Percentiles rank a stretch among this genome's conserved stretches.
Conservation (phyloP, 2,797 vertebrate genomes). For the Streptopelia turtur region DNA sequence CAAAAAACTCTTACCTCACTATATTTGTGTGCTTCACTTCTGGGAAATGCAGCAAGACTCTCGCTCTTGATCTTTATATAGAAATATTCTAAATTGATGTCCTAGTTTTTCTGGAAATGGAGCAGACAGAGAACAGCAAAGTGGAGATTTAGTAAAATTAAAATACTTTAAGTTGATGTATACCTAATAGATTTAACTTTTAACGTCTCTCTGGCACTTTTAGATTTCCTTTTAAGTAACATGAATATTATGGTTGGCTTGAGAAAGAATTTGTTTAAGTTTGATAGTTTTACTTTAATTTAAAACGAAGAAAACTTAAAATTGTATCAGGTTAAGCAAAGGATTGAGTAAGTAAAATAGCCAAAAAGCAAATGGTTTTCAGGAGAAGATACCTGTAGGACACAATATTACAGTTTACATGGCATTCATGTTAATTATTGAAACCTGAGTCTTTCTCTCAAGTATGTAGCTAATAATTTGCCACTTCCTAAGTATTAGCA, state of each 20-base stretch:
- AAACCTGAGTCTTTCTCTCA: background rate
- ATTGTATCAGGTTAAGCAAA: background rate
- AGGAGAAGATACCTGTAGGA: background rate
- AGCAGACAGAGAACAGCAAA: background rate
- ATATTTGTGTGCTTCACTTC: background rate
- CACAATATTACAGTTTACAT: background rate
- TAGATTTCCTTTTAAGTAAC: background rate
- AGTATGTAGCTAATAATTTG: background rate
- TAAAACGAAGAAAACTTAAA: background rate
- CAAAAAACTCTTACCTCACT: background rate
- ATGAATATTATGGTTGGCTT: background rate
- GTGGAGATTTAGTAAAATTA: background rate
- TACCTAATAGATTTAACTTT: background rate
- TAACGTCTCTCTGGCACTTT: background rate
- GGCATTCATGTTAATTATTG: background rate
- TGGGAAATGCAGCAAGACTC: constrained; percentile 27
- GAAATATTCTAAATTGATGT: constrained; percentile 18
- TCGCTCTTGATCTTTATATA: background rate
- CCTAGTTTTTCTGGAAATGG: constrained; percentile 19
- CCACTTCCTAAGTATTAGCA: background rate
- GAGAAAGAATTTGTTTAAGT: background rate
- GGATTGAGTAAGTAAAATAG: background rate
- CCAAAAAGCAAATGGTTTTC: background rate
- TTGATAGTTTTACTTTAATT: background rate
- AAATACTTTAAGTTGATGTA: background rate